Base-by-base conservation (phyloP, 2,113 vertebrate genomes). In the Pygoscelis adeliae region DNA sequence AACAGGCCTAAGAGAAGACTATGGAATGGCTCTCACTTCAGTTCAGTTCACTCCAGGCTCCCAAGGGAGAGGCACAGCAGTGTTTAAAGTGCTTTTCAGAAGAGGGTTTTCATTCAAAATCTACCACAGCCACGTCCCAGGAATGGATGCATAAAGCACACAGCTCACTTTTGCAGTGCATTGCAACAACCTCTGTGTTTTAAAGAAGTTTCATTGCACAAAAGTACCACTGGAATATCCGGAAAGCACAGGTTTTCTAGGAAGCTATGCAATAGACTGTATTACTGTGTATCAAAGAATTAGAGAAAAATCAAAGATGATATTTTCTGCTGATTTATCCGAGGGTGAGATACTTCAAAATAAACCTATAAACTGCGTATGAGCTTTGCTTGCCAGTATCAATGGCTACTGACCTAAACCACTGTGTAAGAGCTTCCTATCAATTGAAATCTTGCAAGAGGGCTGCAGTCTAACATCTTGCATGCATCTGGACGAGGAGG, bases 251-350 rank as follows among this genome's bases (percentile, higher is more conserved):
- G 36, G 30, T 20, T 83, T 61, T 53, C 62, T 49, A 77, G 32
- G 47, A 56, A 79, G 40, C 42, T 16, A 34, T 13, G 38, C 10
- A 13, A 52, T 4, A 44, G 38, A 16, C 5, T 20, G 11, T 44
- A 10, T 36, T 47, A 47, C 23, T 23, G 38, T 5, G 7, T 19
- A 69, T 74, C n/a, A 52, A 83, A 46, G 62, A 61, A 34, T 26
- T 4, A 38, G 13, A 65, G 44, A 73, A 67, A 86, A 90, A 77
- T 27, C 0, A 6, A 44, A 47, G 0, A 8, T 10, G n/a, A 0
- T 29, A 52, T 58, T 81, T 90, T 73, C 29, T 62, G 29, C 18
- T 56, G 40, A 63, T 44, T 47, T 91, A 67, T 76, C 55, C 40
- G 6, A 71, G 71, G 47, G 36, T 15, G 23, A 74, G 9, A 59